Evolutionary conservation across 1,140 invertebrate species (phyloP), one percentile per base, ranked within the genome.

Genomic region (Sarcophaga peregrina): DNA sequence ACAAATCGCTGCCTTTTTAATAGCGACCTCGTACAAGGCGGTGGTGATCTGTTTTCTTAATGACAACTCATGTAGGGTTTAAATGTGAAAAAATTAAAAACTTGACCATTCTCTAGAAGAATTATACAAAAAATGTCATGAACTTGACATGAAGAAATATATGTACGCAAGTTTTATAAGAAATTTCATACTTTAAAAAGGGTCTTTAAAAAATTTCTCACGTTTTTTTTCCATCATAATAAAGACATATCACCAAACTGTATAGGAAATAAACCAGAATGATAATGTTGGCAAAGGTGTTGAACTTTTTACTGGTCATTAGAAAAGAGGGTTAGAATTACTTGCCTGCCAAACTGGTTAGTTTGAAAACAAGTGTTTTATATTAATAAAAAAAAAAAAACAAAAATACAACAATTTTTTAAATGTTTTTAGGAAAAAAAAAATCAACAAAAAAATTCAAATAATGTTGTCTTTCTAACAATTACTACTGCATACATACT

Each of bases 21-120:
- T 25, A 68, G 20, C 20, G 62, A 68, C 62, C 62, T 68, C 62
- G 62, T 68, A 68, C 17, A 68, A 68, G 62, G 62, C 20, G 62
- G 62, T 68, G 62, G 62, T 68, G 62, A 68, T 68, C 62, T 68
- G 5, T 68, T 68, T 68, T 7, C 5, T 68, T 68, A 68, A 20
- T 8, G 5, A 68, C 62, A 68, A 68, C 4, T n/a, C 54, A 58
- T 68, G n/a, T 68, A 68, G 62, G 62, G 62, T 68, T 68, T n/a
- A 68, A 68, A 17, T 68, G 25, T 37, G 4, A 58, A 58, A 37
- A 37, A 37, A 37, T 37, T 37, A 68, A 62, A 20, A 68, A 68
- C 62, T 68, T 68, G 62, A 68, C 62, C 62, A 68, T 25, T 68
- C 17, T 68, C 62, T 8, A 20, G 20, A 8, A 25, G 20, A 25